Evolutionary conservation across 2,888 invertebrate species (phyloP).

Genomic region (Pilophorus perplexus): DNA sequence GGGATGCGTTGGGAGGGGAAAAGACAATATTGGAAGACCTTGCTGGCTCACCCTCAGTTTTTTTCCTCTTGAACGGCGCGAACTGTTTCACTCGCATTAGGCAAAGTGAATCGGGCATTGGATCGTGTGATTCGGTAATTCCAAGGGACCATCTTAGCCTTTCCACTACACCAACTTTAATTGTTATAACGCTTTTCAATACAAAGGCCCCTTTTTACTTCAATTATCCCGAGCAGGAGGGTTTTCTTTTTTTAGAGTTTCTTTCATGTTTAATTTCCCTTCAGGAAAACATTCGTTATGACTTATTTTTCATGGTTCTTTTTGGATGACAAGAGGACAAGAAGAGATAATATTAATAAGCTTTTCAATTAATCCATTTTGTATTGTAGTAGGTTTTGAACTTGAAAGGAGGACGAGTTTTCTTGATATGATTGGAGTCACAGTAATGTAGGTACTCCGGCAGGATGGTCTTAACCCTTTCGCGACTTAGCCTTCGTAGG

Average conservation of each 20-base stretch:
- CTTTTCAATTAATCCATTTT: too few species aligned
- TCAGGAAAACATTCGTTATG: not conserved
- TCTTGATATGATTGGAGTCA: too few species aligned
- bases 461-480: too few species aligned
- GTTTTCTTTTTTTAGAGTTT: too few species aligned
- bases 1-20: not conserved
- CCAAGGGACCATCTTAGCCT: slow-evolving; percentile 14
- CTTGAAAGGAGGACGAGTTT: too few species aligned
- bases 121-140: slow-evolving; percentile 41
- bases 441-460: too few species aligned
- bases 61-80: slow-evolving; percentile 4
- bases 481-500: too few species aligned
- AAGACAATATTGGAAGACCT: slow-evolving; percentile 23
- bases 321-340: too few species aligned
- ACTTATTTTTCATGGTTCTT: too few species aligned
- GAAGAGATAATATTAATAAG: too few species aligned
- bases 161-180: slow-evolving; percentile 38
- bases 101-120: slow-evolving; percentile 40
- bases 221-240: not conserved
- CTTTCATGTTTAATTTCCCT: not conserved
- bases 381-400: too few species aligned
- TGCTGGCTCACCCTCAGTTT: not conserved
- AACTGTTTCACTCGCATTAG: slow-evolving; percentile 13
- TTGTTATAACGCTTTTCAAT: slow-evolving; percentile 41
- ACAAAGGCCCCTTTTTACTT: not conserved